phyloP scores from a whole-genome alignment of 2,797 vertebrate species.

The Zenarchopterus dispar region DNA sequence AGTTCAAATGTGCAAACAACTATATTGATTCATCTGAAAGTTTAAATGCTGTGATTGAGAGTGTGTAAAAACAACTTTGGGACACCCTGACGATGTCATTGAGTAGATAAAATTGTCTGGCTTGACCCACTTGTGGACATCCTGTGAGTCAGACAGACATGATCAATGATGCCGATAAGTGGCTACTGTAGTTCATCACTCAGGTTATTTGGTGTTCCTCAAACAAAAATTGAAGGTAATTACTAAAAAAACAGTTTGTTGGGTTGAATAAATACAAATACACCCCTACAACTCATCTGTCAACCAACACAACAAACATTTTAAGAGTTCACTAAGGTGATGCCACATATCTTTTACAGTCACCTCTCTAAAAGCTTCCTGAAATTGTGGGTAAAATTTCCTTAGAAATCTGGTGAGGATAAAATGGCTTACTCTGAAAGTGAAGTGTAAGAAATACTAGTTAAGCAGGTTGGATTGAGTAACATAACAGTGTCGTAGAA shows the following conservation, averaged over 20 bases:
- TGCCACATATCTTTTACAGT: too few species aligned
- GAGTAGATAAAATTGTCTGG: too few species aligned
- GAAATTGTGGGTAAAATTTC: neutral
- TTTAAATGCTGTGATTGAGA: too few species aligned
- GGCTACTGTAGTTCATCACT: neutral
- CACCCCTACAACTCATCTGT: neutral
- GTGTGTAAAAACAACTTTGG: too few species aligned
- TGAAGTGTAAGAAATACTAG: neutral
- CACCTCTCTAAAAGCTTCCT: too few species aligned
- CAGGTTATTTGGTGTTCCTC: neutral
- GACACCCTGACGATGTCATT: too few species aligned
- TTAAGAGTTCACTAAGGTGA: too few species aligned
- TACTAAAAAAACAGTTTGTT: neutral
- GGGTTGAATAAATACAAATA: neutral
- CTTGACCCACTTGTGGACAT: too few species aligned
- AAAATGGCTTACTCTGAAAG: neutral
- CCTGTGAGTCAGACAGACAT: too few species aligned
- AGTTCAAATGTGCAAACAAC: too few species aligned
- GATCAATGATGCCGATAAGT: neutral
- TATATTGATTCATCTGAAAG: too few species aligned
- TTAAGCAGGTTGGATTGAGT: neutral
- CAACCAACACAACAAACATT: neutral
- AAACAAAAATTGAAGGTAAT: neutral
- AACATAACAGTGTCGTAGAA: neutral
- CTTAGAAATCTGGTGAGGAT: slow-evolving; percentile 12